phyloP scores from a whole-genome alignment of 2,113 vertebrate genomes.

The Phocoena sinus region DNA sequence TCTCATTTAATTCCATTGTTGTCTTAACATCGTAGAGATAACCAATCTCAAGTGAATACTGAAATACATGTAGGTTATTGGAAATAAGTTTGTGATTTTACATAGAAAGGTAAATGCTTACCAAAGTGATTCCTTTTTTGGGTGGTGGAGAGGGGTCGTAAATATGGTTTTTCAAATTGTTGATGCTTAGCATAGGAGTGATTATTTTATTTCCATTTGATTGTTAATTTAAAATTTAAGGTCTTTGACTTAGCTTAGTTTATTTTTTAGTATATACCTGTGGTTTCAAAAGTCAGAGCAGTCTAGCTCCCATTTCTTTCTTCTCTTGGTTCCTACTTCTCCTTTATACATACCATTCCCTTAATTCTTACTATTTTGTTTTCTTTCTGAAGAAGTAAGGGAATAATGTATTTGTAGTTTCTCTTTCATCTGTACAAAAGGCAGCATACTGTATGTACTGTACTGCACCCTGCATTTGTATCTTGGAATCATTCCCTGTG shows the following conservation, averaged over 20 bases:
- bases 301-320: background rate
- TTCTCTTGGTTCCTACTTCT: background rate
- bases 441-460: background rate
- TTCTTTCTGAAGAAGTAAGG: background rate
- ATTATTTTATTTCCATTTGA: background rate
- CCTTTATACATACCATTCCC: background rate
- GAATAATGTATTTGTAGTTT: background rate
- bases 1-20: slow-evolving; percentile 22
- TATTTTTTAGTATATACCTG: background rate
- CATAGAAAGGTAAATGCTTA: background rate
- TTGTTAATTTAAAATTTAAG: background rate
- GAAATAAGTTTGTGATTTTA: slow-evolving; percentile 1
- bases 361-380: background rate
- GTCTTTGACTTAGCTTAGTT: background rate
- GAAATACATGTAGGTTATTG: background rate
- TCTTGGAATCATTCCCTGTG: background rate
- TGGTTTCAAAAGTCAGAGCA: background rate
- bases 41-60: background rate
- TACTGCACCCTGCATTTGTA: background rate
- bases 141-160: background rate
- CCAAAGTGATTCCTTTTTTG: background rate
- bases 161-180: background rate
- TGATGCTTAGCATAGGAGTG: background rate
- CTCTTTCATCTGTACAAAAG: background rate
- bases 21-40: background rate